These are phyloP conservation scores for Ommatoiulus sabulosus DNA, from an alignment of 2,888 invertebrate species.

Conservation along the genomic window DNA sequence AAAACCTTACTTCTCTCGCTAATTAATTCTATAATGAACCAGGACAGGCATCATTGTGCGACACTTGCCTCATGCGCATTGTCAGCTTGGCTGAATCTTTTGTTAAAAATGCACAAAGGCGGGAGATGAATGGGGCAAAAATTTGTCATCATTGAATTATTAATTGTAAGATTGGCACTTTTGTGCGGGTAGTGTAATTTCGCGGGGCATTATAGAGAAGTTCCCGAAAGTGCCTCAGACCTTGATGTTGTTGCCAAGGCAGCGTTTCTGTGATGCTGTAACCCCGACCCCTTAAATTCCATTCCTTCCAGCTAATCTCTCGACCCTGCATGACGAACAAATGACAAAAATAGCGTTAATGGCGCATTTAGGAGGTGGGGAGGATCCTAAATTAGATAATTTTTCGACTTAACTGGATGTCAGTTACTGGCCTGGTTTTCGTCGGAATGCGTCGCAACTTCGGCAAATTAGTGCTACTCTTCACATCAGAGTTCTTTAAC, in stretches of 20 bases:
- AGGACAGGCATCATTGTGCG: slow-evolving; percentile 5
- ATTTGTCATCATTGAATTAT: slow-evolving; percentile 35
- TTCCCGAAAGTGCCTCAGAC: neutral
- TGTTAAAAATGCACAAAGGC: slow-evolving; percentile 4
- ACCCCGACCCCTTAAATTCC: slow-evolving; percentile 24
- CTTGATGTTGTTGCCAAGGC: neutral
- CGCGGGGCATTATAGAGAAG: neutral
- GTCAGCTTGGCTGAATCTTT: neutral
- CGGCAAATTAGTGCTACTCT: neutral
- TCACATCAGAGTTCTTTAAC: neutral
- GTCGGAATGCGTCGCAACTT: neutral
- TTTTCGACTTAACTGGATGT: neutral
- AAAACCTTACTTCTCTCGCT: neutral
- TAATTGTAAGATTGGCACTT: slow-evolving; percentile 14
- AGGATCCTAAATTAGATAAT: slow-evolving; percentile 30
- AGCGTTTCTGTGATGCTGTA: neutral
- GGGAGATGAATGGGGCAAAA: slow-evolving; percentile 27
- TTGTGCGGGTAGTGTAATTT: slow-evolving; percentile 36
- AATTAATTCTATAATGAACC: slow-evolving; percentile 36
- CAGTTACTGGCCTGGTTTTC: slow-evolving; percentile 21
- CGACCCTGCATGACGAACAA: slow-evolving; percentile 16
- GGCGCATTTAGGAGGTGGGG: neutral
- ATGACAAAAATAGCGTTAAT: slow-evolving; percentile 1
- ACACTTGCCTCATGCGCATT: neutral
- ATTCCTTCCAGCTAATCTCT: neutral